phyloP scores from a whole-genome alignment of 2,113 vertebrate genomes.

The Panthera leo region DNA sequence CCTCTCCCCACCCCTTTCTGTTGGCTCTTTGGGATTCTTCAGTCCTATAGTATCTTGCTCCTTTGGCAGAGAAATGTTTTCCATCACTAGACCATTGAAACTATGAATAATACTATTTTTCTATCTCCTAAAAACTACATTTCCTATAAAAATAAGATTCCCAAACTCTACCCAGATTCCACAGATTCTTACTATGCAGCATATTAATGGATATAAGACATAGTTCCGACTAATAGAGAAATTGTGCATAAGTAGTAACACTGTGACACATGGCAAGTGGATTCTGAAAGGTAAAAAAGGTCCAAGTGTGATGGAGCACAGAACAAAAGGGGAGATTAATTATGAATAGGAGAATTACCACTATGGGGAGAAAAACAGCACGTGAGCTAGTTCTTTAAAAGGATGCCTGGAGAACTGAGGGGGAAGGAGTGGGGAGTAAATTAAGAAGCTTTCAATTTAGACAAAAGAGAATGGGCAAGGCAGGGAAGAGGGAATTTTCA shows the following conservation, averaged over 20 bases:
- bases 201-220: not conserved
- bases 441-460: not conserved
- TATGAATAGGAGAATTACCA: not conserved
- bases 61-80: not conserved
- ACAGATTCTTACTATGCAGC: not conserved
- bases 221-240: not conserved
- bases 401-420: not conserved
- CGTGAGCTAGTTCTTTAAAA: not conserved
- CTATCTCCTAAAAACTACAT: slow-evolving; percentile 33
- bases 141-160: slow-evolving; percentile 19
- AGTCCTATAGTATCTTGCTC: not conserved
- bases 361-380: not conserved
- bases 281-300: not conserved
- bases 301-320: not conserved
- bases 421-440: not conserved
- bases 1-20: not conserved
- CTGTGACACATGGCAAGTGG: not conserved
- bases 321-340: not conserved
- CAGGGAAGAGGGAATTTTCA: not conserved
- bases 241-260: not conserved
- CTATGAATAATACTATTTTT: not conserved
- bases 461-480: not conserved
- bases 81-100: not conserved
- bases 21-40: not conserved
- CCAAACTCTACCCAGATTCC: not conserved